phyloP scores from a whole-genome alignment of 2,888 invertebrate genomes.

The Halictus ligatus region DNA sequence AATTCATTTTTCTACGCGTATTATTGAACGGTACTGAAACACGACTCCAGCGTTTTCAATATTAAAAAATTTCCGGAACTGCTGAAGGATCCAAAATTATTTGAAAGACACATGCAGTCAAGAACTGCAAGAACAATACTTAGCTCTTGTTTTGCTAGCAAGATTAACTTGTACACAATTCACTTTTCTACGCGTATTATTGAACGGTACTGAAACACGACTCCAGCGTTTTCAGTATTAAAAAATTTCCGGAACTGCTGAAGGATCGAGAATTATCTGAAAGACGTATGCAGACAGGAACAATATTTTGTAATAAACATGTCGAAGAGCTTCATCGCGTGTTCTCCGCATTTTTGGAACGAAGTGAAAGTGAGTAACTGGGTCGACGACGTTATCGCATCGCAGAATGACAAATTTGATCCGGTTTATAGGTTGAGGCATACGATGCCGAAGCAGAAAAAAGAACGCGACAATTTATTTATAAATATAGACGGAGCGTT shows the following conservation, averaged over 20 bases:
- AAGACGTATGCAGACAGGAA: neutral
- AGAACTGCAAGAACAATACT: no score
- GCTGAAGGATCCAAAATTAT: no score
- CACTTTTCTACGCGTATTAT: no score
- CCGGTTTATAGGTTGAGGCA: neutral
- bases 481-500: neutral
- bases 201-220: no score
- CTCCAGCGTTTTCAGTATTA: no score
- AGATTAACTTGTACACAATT: no score
- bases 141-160: neutral
- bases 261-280: no score
- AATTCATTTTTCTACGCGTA: no score
- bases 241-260: no score
- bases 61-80: no score
- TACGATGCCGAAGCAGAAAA: neutral
- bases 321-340: neutral
- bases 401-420: neutral
- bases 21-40: no score
- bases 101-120: neutral
- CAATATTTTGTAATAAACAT: neutral
- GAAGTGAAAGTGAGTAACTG: neutral
- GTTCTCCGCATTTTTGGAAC: neutral
- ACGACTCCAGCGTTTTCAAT: no score
- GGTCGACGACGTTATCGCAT: neutral
- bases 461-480: neutral